Conservation (phyloP, 2,888 invertebrate species). For the Mesoligia furuncula region DNA sequence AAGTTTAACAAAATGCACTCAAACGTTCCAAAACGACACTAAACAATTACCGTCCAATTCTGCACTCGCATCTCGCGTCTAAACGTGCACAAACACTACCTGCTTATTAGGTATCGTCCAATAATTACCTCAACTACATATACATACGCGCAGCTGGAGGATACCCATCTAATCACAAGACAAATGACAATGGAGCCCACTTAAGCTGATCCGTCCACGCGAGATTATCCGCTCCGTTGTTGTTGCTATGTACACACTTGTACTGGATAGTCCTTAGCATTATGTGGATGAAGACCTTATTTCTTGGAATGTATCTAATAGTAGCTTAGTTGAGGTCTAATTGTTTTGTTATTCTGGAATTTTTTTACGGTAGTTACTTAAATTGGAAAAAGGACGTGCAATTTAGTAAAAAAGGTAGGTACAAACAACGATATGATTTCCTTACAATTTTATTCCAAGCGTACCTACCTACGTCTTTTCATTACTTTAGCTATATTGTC, state of each 20-base stretch:
- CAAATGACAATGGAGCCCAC: conserved; percentile 71
- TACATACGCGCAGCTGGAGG: conserved; percentile 34
- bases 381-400: not conserved
- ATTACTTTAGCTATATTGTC: not conserved
- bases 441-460: not conserved
- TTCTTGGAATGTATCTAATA: conserved; percentile 20
- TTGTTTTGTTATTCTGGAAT: conserved; percentile 30
- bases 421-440: not conserved
- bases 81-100: not conserved
- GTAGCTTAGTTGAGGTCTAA: conserved; percentile 25
- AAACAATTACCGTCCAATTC: not conserved
- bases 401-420: no score
- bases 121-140: conserved; percentile 55
- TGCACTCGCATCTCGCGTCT: not conserved
- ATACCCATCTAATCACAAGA: conserved; percentile 69
- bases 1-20: not conserved
- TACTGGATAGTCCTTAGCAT: conserved; percentile 53
- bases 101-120: conserved; percentile 33
- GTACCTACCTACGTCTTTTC: not conserved
- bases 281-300: conserved; percentile 44
- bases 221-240: conserved; percentile 67
- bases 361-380: not conserved
- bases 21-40: not conserved
- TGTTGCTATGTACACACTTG: conserved; percentile 52
- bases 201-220: conserved; percentile 71